These are phyloP conservation scores for Acanthurus lineatus DNA, from an alignment of 2,797 vertebrate species.

Conservation along the genomic window DNA sequence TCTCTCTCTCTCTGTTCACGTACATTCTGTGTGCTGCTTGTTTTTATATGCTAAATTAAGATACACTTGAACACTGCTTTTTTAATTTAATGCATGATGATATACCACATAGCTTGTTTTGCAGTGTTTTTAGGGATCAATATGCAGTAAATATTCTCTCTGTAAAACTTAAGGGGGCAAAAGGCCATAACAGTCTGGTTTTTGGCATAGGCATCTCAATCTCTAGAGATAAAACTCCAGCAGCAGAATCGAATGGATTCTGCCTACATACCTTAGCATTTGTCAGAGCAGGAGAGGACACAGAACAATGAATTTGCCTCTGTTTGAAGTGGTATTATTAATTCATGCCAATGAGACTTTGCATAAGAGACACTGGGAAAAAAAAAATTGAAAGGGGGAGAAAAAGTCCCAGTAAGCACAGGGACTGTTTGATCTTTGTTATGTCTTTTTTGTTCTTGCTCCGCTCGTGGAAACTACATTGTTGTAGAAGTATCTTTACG, in stretches of 20 bases:
- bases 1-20: constrained; percentile 43
- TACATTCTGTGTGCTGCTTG: constrained; percentile 40
- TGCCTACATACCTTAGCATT: constrained; percentile 79
- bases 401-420: constrained; percentile 57
- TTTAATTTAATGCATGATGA: constrained; percentile 42
- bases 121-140: constrained; percentile 51
- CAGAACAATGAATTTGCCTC: constrained; percentile 81
- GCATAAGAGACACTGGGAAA: constrained; percentile 66
- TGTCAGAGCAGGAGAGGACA: constrained; percentile 80
- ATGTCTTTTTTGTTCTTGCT: constrained; percentile 42
- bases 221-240: constrained; percentile 67
- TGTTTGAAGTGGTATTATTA: constrained; percentile 86
- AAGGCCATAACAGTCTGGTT: constrained; percentile 61
- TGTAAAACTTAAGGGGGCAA: constrained; percentile 60
- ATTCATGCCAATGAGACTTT: constrained; percentile 81
- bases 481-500: constrained; percentile 63
- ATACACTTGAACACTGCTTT: constrained; percentile 41
- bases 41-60: constrained; percentile 60
- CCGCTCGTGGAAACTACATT: constrained; percentile 46
- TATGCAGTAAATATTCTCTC: constrained; percentile 58
- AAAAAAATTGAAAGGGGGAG: constrained; percentile 53
- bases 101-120: constrained; percentile 30
- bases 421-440: constrained; percentile 66
- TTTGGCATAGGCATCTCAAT: constrained; percentile 50
- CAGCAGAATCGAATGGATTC: constrained; percentile 66